A percentile compares a stretch with the other conserved stretches of the same genome.
phyloP scores from a whole-genome alignment of 2,113 vertebrate genomes.

The Muntiacus reevesi region DNA sequence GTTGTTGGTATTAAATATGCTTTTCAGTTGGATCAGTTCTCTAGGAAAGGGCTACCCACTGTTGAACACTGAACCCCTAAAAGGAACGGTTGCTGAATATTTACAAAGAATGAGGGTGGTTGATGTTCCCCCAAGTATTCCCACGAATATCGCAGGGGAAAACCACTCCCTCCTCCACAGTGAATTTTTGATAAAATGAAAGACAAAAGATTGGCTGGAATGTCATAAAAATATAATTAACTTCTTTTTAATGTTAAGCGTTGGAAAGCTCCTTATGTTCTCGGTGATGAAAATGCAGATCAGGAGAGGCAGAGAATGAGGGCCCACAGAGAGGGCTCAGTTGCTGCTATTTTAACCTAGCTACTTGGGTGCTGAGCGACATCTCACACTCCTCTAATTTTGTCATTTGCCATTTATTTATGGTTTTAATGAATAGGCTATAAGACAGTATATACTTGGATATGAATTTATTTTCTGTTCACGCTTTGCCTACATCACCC shows the following conservation, averaged over 20 bases:
- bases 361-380: neutral
- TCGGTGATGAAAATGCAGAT: neutral
- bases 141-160: neutral
- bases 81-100: neutral
- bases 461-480: neutral
- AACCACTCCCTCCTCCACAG: accelerated
- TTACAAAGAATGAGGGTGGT: neutral
- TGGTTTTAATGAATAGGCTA: neutral
- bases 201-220: neutral
- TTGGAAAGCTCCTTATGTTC: neutral
- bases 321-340: neutral
- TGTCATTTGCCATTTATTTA: neutral
- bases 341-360: neutral
- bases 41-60: neutral
- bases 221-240: neutral
- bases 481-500: neutral
- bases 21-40: neutral
- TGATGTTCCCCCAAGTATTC: neutral
- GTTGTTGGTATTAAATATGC: neutral
- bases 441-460: neutral
- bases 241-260: neutral
- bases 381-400: neutral
- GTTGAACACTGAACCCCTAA: neutral
- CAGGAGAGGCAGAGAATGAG: neutral
- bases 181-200: neutral